These are phyloP conservation scores for Eulemur macaco DNA, from an alignment of 2,113 vertebrate genomes.

Conservation along the genomic window DNA sequence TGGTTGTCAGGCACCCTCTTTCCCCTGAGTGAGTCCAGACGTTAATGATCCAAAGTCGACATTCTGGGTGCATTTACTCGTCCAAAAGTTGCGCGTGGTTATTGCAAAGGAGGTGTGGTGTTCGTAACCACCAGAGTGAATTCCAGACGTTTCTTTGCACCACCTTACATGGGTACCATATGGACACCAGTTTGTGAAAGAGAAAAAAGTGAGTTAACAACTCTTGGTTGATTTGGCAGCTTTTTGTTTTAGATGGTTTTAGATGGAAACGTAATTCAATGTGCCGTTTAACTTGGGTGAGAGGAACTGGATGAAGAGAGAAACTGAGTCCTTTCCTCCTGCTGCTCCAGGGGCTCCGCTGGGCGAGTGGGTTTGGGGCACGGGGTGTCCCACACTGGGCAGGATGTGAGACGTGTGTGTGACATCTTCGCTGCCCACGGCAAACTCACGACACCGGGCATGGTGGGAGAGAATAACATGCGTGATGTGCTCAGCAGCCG, in stretches of 20 bases:
- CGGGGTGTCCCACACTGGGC: background rate
- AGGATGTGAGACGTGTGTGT: accelerated
- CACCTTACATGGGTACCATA: background rate
- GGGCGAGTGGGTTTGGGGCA: background rate
- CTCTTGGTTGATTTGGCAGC: background rate
- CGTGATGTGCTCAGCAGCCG: accelerated
- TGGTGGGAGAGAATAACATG: background rate
- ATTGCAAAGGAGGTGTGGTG: background rate
- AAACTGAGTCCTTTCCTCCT: background rate
- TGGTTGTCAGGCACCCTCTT: background rate
- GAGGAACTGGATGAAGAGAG: background rate
- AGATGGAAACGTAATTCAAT: background rate
- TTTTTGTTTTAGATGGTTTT: background rate
- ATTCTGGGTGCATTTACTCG: background rate
- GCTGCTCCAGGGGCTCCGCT: background rate
- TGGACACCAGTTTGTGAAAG: background rate
- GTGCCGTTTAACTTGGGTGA: background rate
- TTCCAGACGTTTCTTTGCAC: background rate
- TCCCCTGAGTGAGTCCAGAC: background rate
- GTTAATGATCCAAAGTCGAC: background rate
- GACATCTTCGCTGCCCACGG: accelerated
- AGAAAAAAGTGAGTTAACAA: background rate
- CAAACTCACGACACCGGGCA: accelerated
- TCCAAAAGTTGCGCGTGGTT: background rate
- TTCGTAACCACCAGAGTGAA: background rate